Percentiles rank a stretch among this genome's conserved stretches.
Conservation (phyloP, 2,888 invertebrate species). For the Embidobia sp. region DNA sequence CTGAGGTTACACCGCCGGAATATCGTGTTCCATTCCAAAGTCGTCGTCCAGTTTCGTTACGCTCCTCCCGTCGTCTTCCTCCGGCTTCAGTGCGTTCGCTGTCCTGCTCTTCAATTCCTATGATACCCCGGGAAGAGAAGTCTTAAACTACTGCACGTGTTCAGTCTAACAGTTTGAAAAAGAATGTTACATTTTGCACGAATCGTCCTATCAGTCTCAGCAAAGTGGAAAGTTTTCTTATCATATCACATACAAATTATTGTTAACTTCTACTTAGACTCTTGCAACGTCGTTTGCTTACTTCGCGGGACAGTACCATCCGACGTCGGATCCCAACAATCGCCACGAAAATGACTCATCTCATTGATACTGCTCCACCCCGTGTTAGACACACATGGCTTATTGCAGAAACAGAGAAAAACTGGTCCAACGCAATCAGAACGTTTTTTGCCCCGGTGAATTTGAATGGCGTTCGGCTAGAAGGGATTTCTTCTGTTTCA, state of each 20-base stretch:
- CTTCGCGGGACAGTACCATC: too few relatives aligned
- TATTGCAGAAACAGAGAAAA: too few relatives aligned
- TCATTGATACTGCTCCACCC: constrained; percentile 64
- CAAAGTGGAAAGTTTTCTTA: constrained; percentile 61
- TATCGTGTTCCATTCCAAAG: too few relatives aligned
- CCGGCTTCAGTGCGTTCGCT: too few relatives aligned
- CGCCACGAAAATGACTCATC: constrained; percentile 67
- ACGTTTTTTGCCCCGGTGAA: too few relatives aligned
- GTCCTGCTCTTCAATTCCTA: constrained; percentile 34
- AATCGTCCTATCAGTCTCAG: constrained; percentile 65
- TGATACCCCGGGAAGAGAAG: constrained; percentile 31
- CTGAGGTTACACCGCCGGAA: background rate
- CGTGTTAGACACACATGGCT: constrained; percentile 41
- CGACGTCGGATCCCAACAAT: constrained; percentile 62
- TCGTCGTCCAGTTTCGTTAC: background rate
- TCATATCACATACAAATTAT: constrained; percentile 63
- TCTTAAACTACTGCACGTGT: constrained; percentile 44
- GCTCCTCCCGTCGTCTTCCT: background rate
- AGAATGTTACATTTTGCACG: constrained; percentile 45
- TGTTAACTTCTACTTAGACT: constrained; percentile 51
- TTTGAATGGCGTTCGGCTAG: too few relatives aligned
- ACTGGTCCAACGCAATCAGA: too few relatives aligned
- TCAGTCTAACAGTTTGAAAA: constrained; percentile 63
- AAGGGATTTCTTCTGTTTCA: too few relatives aligned
- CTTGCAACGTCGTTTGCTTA: too few relatives aligned